Evolutionary conservation across 1,140 invertebrate genomes (phyloP).

Genomic region (Drosophila burlai): DNA sequence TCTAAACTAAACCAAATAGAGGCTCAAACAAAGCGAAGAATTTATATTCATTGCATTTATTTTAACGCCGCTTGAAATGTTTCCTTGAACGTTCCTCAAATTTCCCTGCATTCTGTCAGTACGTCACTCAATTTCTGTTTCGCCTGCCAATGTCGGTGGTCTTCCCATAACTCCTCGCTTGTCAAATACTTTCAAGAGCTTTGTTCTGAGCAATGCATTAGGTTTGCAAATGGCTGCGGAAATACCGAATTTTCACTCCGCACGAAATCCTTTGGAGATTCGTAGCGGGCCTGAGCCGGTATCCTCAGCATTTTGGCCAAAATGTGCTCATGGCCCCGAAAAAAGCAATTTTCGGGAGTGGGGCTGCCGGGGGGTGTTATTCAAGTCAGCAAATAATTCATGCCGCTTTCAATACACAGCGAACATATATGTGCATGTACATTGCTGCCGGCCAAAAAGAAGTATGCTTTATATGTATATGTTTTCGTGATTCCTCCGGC

Average conservation of each 20-base stretch:
- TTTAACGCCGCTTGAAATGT: not conserved
- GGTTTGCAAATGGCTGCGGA: slow-evolving; percentile 23
- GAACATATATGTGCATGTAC: slow-evolving; percentile 4
- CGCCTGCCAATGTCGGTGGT: slow-evolving; percentile 14
- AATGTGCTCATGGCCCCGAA: slow-evolving; percentile 27
- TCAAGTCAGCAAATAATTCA: slow-evolving; percentile 56
- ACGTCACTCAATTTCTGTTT: not conserved
- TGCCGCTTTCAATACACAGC: slow-evolving; percentile 38
- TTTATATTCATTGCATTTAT: slow-evolving; percentile 1
- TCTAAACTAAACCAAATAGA: not conserved
- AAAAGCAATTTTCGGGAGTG: slow-evolving; percentile 24
- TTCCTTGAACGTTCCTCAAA: not conserved
- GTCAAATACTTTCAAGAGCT: slow-evolving; percentile 12
- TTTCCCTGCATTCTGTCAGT: not conserved
- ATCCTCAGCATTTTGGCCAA: slow-evolving; percentile 36
- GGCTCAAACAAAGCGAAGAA: not conserved
- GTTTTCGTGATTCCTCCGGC: slow-evolving; percentile 37
- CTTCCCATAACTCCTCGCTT: slow-evolving; percentile 3
- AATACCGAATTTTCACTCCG: slow-evolving; percentile 31
- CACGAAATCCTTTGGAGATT: slow-evolving; percentile 15
- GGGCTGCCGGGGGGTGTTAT: not conserved
- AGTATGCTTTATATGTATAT: slow-evolving; percentile 34
- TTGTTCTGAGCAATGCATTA: slow-evolving; percentile 25
- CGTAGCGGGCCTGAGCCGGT: not conserved
- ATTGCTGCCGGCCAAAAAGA: slow-evolving; percentile 45